Conservation (phyloP, 2,888 invertebrate genomes). For the Morinoia aosen region DNA sequence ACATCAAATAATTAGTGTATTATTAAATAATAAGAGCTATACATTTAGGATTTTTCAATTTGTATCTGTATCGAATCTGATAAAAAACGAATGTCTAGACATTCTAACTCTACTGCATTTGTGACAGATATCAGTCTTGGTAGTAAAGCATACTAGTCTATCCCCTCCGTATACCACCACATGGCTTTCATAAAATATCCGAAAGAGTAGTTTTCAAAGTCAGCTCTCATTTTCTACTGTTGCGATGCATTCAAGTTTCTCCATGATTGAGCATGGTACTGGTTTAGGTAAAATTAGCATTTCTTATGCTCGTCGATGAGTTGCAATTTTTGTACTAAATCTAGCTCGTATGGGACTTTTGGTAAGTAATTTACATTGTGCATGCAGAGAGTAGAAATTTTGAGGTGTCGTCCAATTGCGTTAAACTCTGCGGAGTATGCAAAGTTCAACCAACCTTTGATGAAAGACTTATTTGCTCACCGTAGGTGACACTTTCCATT, state of each 20-base stretch:
- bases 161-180: neutral
- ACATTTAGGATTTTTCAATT: constrained; percentile 52
- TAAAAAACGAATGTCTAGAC: constrained; percentile 1
- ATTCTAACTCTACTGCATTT: constrained; percentile 3
- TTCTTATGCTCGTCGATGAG: neutral
- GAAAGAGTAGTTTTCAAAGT: neutral
- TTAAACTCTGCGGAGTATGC: neutral
- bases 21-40: constrained; percentile 49
- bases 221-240: too few species aligned
- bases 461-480: constrained; percentile 47
- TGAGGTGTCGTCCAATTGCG: neutral
- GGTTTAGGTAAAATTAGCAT: neutral
- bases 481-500: constrained; percentile 18
- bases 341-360: neutral
- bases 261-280: neutral
- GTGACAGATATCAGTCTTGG: constrained; percentile 1
- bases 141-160: constrained; percentile 10
- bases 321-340: neutral
- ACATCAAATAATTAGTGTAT: constrained; percentile 53
- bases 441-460: constrained; percentile 13
- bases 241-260: neutral
- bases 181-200: neutral
- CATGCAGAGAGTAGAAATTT: neutral
- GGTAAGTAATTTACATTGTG: neutral
- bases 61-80: constrained; percentile 36